Conservation (phyloP, 1,140 invertebrate genomes). For the Pristionchus pacificus region DNA sequence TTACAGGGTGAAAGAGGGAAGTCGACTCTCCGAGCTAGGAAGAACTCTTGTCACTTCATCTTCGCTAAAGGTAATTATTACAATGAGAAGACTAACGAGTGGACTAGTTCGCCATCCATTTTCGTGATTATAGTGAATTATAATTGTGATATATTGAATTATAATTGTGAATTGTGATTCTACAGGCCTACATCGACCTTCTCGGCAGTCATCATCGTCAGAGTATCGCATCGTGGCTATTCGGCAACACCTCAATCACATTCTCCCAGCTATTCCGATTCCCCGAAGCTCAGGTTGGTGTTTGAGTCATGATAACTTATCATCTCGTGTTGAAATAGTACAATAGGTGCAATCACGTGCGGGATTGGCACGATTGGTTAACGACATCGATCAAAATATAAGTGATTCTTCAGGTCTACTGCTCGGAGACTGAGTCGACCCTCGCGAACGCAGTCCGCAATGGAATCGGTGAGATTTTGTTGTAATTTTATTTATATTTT, state of each 20-base stretch:
- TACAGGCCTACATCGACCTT: conserved; percentile 39
- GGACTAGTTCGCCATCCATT: too few relatives aligned
- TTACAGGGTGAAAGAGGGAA: conserved; percentile 24
- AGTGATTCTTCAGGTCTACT: conserved; percentile 26
- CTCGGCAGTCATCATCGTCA: conserved; percentile 38
- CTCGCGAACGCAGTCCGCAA: conserved; percentile 27
- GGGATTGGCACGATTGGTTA: too few relatives aligned
- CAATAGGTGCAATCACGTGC: too few relatives aligned
- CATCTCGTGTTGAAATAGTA: not conserved
- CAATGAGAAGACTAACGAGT: too few relatives aligned
- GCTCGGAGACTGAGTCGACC: conserved; percentile 27
- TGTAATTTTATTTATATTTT: conserved; percentile 12
- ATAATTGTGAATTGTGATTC: too few relatives aligned
- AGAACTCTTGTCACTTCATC: conserved; percentile 36
- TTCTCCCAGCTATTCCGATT: conserved; percentile 31
- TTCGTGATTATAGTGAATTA: too few relatives aligned
- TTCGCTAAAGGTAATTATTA: conserved; percentile 30
- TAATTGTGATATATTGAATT: too few relatives aligned
- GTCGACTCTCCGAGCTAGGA: conserved; percentile 35
- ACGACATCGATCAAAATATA: too few relatives aligned
- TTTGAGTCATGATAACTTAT: not conserved
- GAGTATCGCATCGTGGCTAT: conserved; percentile 38
- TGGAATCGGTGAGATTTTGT: conserved; percentile 31
- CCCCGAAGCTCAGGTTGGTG: conserved; percentile 7
- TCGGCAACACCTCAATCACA: conserved; percentile 31